Percentiles rank a stretch among this genome's conserved stretches.
phyloP scores from a whole-genome alignment of 2,888 invertebrate species.

The Cosmorhoe ocellata region DNA sequence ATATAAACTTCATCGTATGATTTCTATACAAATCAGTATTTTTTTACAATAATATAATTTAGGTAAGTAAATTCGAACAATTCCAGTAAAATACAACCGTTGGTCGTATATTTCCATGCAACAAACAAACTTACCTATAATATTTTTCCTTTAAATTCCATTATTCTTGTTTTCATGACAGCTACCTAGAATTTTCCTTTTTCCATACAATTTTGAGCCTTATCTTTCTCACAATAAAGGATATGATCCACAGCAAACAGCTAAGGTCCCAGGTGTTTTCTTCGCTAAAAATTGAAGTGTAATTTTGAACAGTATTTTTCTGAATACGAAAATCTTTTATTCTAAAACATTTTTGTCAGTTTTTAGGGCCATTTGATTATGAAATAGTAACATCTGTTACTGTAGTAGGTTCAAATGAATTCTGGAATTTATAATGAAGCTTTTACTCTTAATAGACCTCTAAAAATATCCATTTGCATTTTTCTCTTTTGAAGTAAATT shows the following conservation, averaged over 20 bases:
- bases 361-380: conserved; percentile 26
- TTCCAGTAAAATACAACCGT: conserved; percentile 12
- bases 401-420: background rate
- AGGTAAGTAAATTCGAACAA: no score
- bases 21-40: no score
- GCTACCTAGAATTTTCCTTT: conserved; percentile 45
- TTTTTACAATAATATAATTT: no score
- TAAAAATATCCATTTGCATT: no score
- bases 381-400: conserved; percentile 25
- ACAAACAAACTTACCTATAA: conserved; percentile 24
- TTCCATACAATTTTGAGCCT: conserved; percentile 31
- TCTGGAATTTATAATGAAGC: background rate
- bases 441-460: background rate
- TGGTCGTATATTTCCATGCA: conserved; percentile 16
- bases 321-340: conserved; percentile 48
- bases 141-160: conserved; percentile 53
- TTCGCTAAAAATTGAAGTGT: conserved; percentile 62
- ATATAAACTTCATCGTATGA: no score
- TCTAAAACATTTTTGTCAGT: conserved; percentile 41
- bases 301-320: conserved; percentile 53
- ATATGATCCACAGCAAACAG: conserved; percentile 23
- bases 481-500: no score
- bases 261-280: conserved; percentile 59
- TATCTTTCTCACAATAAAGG: conserved; percentile 28
- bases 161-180: conserved; percentile 57